Percentiles rank a stretch among this genome's conserved stretches.
Conservation (phyloP, 2,113 vertebrate genomes). For the Alethe castanea region DNA sequence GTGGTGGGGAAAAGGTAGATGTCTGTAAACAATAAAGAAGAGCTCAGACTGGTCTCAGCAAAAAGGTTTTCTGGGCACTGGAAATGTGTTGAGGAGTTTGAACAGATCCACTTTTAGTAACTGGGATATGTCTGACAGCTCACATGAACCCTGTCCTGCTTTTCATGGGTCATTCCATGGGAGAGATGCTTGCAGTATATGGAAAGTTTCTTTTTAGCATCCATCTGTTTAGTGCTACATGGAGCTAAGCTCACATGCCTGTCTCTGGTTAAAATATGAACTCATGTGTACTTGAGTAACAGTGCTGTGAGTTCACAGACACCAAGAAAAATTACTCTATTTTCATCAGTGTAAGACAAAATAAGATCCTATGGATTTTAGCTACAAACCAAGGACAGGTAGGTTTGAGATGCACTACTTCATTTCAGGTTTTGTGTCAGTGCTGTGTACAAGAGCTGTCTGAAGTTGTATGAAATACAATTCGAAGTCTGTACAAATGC, state of each 20-base stretch:
- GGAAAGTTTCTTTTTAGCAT: constrained; percentile 8
- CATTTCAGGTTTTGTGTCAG: background rate
- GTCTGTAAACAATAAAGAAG: constrained; percentile 30
- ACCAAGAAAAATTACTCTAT: background rate
- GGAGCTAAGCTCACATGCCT: background rate
- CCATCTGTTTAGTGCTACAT: background rate
- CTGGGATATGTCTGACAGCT: background rate
- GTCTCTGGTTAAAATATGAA: background rate
- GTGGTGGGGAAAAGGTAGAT: background rate
- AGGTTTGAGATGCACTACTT: background rate
- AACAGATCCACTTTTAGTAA: background rate
- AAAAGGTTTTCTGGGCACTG: background rate
- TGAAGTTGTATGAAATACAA: background rate
- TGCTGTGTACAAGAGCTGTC: background rate
- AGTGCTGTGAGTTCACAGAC: background rate
- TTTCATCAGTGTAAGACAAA: background rate
- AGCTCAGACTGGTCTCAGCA: background rate
- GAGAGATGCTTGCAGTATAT: background rate
- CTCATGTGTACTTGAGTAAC: background rate
- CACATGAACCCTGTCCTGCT: background rate
- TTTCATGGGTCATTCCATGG: constrained; percentile 12
- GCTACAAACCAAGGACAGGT: background rate
- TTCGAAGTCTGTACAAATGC: background rate
- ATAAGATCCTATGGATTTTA: background rate
- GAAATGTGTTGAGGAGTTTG: background rate